Evolutionary conservation across 2,888 invertebrate genomes (phyloP).

Genomic region (Nebria salina): DNA sequence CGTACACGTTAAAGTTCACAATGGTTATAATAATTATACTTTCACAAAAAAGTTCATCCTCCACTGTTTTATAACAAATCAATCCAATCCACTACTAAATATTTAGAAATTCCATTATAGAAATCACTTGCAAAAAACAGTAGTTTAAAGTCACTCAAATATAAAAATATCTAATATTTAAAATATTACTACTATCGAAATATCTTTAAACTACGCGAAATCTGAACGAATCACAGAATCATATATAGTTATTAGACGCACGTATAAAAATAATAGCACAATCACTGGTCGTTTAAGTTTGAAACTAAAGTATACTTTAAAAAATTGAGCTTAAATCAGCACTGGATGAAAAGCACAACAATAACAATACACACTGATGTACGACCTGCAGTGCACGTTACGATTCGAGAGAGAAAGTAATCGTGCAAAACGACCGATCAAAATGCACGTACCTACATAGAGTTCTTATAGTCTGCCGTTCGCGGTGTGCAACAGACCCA

Average conservation of each 20-base stretch:
- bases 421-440: conserved; percentile 1
- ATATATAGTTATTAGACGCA: no score
- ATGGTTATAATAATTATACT: not conserved
- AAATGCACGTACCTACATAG: not conserved
- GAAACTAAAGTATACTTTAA: no score
- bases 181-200: no score
- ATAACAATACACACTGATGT: not conserved
- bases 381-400: not conserved
- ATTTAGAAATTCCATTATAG: no score
- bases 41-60: not conserved
- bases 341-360: not conserved
- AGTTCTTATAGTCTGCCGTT: not conserved
- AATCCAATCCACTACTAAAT: no score
- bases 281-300: no score
- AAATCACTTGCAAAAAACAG: no score
- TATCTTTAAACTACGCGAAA: no score
- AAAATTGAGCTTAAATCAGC: not conserved
- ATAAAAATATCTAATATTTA: no score
- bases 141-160: no score
- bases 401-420: not conserved
- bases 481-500: conserved; percentile 7
- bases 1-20: not conserved
- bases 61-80: not conserved
- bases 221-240: no score
- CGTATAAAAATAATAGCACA: no score